Conservation (phyloP, 2,797 vertebrate species). For the Peromyscus nudipes region DNA sequence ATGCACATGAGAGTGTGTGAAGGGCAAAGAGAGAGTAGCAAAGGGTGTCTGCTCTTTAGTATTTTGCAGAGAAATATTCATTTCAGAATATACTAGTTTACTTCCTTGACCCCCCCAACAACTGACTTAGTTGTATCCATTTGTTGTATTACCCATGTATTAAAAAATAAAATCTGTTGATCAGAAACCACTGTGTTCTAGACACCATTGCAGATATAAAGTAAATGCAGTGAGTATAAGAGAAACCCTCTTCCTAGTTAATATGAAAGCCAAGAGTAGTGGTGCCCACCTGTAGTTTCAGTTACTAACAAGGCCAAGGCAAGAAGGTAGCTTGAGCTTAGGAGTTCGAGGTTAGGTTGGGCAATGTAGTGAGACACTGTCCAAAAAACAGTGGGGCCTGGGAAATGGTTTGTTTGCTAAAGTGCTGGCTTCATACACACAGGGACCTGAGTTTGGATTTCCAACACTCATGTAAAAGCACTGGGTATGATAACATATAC, state of each 20-base stretch:
- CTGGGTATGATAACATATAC: neutral
- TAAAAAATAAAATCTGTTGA: neutral
- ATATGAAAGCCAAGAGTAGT: neutral
- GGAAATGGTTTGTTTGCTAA: neutral
- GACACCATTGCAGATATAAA: neutral
- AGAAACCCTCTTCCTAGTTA: neutral
- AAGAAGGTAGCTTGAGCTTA: neutral
- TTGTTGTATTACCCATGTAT: neutral
- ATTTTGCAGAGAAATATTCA: neutral
- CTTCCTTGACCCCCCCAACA: neutral
- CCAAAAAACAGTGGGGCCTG: neutral
- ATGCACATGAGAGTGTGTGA: neutral
- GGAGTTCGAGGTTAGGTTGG: neutral
- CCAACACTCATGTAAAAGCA: neutral
- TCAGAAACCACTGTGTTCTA: neutral
- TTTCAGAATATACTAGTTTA: neutral
- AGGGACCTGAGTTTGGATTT: neutral
- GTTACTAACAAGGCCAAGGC: neutral
- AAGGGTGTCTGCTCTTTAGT: neutral
- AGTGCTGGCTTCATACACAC: neutral
- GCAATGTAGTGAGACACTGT: neutral
- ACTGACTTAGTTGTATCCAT: neutral
- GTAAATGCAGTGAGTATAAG: neutral
- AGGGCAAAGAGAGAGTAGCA: neutral
- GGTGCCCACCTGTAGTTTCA: fast-evolving